Percentiles rank a stretch among this genome's conserved stretches.
Conservation (phyloP, 2,888 invertebrate species). For the Phragmatobia fuliginosa region DNA sequence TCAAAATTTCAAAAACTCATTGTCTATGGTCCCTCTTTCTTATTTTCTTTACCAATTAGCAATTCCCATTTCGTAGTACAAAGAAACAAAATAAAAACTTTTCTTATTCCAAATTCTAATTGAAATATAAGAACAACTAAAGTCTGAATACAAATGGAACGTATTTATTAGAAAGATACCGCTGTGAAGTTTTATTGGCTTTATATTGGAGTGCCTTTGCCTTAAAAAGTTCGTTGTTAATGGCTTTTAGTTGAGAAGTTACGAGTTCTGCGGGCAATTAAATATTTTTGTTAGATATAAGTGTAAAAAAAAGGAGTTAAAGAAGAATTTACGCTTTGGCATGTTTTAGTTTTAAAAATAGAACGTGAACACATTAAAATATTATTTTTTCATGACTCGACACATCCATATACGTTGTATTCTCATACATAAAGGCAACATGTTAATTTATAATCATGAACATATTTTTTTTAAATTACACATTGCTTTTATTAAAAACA, state of each 20-base stretch:
- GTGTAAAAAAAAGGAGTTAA: neutral
- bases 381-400: conserved; percentile 20
- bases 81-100: conserved; percentile 11
- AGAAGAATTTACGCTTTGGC: neutral
- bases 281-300: neutral
- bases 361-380: neutral
- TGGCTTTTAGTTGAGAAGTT: conserved; percentile 16
- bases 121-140: conserved; percentile 18
- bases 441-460: conserved; percentile 19
- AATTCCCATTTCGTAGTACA: neutral
- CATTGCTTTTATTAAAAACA: conserved; percentile 3
- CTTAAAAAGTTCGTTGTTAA: conserved; percentile 19
- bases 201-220: conserved; percentile 26
- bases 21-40: neutral
- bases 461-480: conserved; percentile 26
- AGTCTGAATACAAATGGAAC: conserved; percentile 27
- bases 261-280: conserved; percentile 5
- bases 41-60: neutral
- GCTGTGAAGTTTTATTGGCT: conserved; percentile 26
- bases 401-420: conserved; percentile 5
- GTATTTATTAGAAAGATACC: conserved; percentile 11
- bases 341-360: neutral
- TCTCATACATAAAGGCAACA: conserved; percentile 8
- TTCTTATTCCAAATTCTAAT: conserved; percentile 31
- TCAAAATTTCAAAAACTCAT: neutral